Base-by-base conservation (phyloP, 2,888 invertebrate species). In the Pachycephus smyrnensis region DNA sequence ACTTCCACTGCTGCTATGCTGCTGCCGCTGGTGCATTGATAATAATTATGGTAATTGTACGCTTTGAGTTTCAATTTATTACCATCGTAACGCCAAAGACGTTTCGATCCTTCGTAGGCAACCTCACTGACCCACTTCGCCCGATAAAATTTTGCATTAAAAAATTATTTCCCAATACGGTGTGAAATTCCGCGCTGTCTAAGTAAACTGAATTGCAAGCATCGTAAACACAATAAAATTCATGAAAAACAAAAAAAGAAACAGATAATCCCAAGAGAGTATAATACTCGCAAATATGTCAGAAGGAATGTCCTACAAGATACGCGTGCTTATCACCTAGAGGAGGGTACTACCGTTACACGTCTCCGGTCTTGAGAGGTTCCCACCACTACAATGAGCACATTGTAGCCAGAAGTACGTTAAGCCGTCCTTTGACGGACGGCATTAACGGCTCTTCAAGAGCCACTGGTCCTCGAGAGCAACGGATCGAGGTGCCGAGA, bases 341-440 rank as follows among this genome's bases (percentile, higher is more conserved):
- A 71, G 0, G 71, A 33, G 35, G 74, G 74, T 36, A 11, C 11
- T 23, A 3, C 11, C 36, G 3, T n/a, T 6, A 74, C 30, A 74
- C 74, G 71, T 30, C 30, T 15, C 71, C 1, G 37, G 23, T 36
- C 74, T 9, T 4, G 71, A 71, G n/a, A 35, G 76, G 37, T 71
- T 71, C 36, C n/a, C 69, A 71, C 80, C 75, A 77, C 76, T 40
- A 77, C 75, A 79, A 79, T 79, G 76, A 71, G 77, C 77, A 33
- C 80, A 80, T 81, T 82, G 80, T 82, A 77, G 83, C 36, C 30
- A 11, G 36, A 68, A 68, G 69, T 77, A 74, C 74, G 75, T 36
- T 31, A 76, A 75, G 77, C 69, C 69, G 33, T 76, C 77, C 85
- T 85, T 85, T 82, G 85, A 83, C 76, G 77, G n/a, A 73, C 71